These are phyloP conservation scores for Caranx melampygus DNA, from an alignment of 2,113 vertebrate species.

Conservation along the genomic window DNA sequence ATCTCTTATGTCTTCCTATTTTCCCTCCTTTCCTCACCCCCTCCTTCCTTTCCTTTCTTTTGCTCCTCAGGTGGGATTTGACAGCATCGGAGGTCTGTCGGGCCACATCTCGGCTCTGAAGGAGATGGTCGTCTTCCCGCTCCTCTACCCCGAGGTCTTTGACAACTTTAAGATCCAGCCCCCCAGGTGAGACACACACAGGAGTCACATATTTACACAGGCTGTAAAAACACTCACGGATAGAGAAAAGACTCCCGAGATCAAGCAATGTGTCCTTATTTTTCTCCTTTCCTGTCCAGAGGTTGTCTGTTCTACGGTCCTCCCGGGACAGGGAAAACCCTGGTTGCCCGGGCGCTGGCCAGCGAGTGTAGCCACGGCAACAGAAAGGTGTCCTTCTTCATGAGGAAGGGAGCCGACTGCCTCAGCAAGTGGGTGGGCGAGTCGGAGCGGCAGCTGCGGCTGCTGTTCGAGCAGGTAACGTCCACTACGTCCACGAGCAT, in stretches of 20 bases:
- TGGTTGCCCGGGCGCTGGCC: constrained; percentile 91
- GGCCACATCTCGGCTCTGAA: constrained; percentile 92
- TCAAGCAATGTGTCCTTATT: no score
- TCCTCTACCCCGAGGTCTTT: constrained; percentile 95
- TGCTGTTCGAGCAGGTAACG: constrained; percentile 93
- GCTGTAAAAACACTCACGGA: no score
- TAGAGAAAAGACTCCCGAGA: no score
- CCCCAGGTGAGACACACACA: constrained; percentile 84
- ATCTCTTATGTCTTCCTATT: no score
- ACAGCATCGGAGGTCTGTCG: constrained; percentile 89
- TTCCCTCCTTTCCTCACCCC: neutral
- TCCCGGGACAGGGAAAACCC: constrained; percentile 94
- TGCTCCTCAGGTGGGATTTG: constrained; percentile 86
- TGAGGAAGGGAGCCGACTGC: constrained; percentile 94
- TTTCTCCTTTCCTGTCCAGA: constrained; percentile 68
- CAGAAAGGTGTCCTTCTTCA: constrained; percentile 91
- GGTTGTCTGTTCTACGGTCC: constrained; percentile 95
- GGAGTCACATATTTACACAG: no score
- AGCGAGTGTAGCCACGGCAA: constrained; percentile 91
- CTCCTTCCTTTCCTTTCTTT: neutral
- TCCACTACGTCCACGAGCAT: neutral
- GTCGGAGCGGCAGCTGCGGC: constrained; percentile 90
- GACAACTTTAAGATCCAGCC: constrained; percentile 95
- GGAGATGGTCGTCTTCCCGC: constrained; percentile 94
- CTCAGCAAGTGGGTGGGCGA: constrained; percentile 96